Conservation (phyloP, 2,888 invertebrate genomes). For the Bellardia pandia region DNA sequence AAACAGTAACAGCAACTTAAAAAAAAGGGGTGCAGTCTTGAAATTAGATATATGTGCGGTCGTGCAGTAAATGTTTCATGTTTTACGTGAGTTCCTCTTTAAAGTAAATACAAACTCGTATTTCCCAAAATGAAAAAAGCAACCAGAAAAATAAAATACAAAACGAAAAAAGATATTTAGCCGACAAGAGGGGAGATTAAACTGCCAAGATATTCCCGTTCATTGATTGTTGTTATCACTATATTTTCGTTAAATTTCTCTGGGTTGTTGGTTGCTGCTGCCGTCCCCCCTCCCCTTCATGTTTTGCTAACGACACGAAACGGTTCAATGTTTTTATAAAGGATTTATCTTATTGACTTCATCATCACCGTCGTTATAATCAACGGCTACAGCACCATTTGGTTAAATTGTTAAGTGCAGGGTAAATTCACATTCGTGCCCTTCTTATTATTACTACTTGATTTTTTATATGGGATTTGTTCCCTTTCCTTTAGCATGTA, state of each 20-base stretch:
- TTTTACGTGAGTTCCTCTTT: constrained; percentile 62
- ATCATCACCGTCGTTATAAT: constrained; percentile 15
- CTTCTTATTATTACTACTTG: constrained; percentile 27
- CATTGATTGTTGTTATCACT: constrained; percentile 67
- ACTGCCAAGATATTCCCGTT: constrained; percentile 69
- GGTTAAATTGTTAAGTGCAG: constrained; percentile 31
- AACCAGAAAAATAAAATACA: neutral
- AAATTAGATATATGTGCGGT: constrained; percentile 64
- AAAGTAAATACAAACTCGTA: constrained; percentile 49
- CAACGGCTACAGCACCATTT: constrained; percentile 25
- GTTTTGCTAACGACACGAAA: constrained; percentile 1
- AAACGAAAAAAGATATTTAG: constrained; percentile 27
- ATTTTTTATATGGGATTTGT: constrained; percentile 22
- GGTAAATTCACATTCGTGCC: constrained; percentile 36
- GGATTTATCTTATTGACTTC: constrained; percentile 68
- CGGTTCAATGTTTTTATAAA: constrained; percentile 38
- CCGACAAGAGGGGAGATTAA: constrained; percentile 65
- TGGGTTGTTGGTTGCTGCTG: neutral
- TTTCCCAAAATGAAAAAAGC: constrained; percentile 5
- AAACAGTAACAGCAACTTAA: constrained; percentile 36
- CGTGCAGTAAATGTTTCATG: constrained; percentile 72
- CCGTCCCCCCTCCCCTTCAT: neutral
- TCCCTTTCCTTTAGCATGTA: constrained; percentile 19
- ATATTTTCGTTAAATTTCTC: constrained; percentile 50
- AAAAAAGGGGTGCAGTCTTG: constrained; percentile 69